Evolutionary conservation across 2,113 vertebrate species (phyloP).

Genomic region (Thunnus maccoyii): DNA sequence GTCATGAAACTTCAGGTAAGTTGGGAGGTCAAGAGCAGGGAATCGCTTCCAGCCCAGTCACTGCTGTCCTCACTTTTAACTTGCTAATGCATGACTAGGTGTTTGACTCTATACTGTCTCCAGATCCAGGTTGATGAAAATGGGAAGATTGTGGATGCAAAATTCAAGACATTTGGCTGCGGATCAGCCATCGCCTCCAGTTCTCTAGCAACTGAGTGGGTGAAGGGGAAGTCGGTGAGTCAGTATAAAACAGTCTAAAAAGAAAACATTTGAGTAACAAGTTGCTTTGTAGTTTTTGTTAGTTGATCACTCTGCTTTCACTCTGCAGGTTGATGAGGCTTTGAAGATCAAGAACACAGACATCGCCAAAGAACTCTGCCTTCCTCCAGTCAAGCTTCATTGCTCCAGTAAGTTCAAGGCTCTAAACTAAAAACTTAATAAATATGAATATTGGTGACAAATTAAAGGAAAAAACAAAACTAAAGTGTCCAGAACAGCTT

Average conservation of each 20-base stretch:
- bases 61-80: background rate
- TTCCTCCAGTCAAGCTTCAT: constrained; percentile 97
- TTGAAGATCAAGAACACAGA: constrained; percentile 95
- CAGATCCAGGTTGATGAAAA: constrained; percentile 92
- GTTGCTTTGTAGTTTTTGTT: background rate
- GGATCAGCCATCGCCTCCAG: constrained; percentile 96
- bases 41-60: background rate
- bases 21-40: background rate
- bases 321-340: constrained; percentile 93
- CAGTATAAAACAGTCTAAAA: background rate
- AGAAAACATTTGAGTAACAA: background rate
- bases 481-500: background rate
- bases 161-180: constrained; percentile 95
- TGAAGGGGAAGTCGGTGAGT: constrained; percentile 97
- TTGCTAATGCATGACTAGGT: rapidly evolving
- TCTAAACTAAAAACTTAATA: background rate
- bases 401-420: constrained; percentile 92
- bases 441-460: background rate
- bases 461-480: too few relatives aligned
- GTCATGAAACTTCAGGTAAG: constrained; percentile 95
- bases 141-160: constrained; percentile 91
- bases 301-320: background rate
- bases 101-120: background rate
- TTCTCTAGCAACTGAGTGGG: constrained; percentile 93
- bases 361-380: constrained; percentile 96